A percentile compares a stretch with the other conserved stretches of the same genome.
Conservation (phyloP, 2,113 vertebrate species). For the Myocastor coypus region DNA sequence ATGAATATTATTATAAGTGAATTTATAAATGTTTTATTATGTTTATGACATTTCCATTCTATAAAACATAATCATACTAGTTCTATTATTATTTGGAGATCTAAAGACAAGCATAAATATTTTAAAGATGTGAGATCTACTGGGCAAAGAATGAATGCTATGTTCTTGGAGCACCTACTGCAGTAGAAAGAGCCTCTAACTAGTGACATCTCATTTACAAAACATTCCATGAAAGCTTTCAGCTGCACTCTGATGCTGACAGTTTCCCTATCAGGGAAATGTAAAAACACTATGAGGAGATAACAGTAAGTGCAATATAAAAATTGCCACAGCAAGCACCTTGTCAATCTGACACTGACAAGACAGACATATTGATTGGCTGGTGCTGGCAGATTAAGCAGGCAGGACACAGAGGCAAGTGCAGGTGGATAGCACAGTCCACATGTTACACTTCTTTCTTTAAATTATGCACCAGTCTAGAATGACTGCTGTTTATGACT, state of each 20-base stretch:
- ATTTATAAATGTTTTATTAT: background rate
- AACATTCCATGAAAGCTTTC: background rate
- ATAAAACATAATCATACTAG: background rate
- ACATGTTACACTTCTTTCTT: background rate
- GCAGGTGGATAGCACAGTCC: slow-evolving; percentile 6
- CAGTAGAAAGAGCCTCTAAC: background rate
- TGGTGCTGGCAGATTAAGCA: slow-evolving; percentile 50
- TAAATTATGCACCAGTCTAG: slow-evolving; percentile 58
- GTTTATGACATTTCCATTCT: background rate
- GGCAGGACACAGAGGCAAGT: background rate
- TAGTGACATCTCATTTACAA: slow-evolving; percentile 51
- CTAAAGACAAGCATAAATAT: background rate
- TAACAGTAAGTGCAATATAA: slow-evolving; percentile 33
- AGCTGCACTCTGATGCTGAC: slow-evolving; percentile 49
- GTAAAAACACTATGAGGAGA: slow-evolving; percentile 25
- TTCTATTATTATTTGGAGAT: background rate
- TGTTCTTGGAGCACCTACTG: background rate
- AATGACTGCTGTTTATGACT: slow-evolving; percentile 12
- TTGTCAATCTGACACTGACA: slow-evolving; percentile 68
- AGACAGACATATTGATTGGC: slow-evolving; percentile 62
- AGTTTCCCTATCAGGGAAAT: slow-evolving; percentile 35
- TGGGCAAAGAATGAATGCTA: background rate
- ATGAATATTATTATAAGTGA: background rate
- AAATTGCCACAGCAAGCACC: slow-evolving; percentile 45
- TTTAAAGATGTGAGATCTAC: slow-evolving; percentile 32